Percentiles rank a stretch among this genome's conserved stretches.
phyloP scores from a whole-genome alignment of 2,113 vertebrate genomes.

The Hemicordylus capensis region DNA sequence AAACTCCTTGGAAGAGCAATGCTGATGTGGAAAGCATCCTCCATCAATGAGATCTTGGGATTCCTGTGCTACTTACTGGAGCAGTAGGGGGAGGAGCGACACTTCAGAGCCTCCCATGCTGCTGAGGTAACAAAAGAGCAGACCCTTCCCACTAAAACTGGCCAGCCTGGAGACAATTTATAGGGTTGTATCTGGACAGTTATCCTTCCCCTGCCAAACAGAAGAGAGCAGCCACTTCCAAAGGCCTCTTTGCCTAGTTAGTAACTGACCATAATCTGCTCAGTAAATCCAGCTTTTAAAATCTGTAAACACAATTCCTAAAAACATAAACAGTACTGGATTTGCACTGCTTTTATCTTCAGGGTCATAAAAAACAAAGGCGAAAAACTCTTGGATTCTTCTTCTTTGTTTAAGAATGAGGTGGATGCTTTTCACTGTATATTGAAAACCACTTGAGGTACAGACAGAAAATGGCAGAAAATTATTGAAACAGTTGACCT shows the following conservation, averaged over 20 bases:
- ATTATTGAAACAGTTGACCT: too few relatives aligned
- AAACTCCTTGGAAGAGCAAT: background rate
- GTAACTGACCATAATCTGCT: background rate
- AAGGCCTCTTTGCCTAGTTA: too few relatives aligned
- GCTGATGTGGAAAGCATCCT: background rate
- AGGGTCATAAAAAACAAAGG: background rate
- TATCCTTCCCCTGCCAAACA: too few relatives aligned
- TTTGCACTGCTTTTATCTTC: background rate
- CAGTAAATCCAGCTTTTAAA: background rate
- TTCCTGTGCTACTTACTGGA: too few relatives aligned
- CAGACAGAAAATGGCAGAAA: background rate
- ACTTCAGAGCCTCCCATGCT: too few relatives aligned
- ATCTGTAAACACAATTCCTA: too few relatives aligned
- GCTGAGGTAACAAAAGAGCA: background rate
- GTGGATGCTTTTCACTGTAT: background rate
- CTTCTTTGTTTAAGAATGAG: background rate
- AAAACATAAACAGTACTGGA: background rate
- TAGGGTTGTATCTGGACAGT: background rate
- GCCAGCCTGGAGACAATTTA: background rate
- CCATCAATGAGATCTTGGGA: too few relatives aligned
- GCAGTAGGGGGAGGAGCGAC: background rate
- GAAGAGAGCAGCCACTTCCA: too few relatives aligned
- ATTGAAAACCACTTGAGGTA: background rate
- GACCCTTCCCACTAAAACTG: background rate
- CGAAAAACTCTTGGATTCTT: background rate